Percentiles rank a stretch among this genome's conserved stretches.
phyloP scores from a whole-genome alignment of 2,797 vertebrate species.

The Hoplostethus atlanticus region DNA sequence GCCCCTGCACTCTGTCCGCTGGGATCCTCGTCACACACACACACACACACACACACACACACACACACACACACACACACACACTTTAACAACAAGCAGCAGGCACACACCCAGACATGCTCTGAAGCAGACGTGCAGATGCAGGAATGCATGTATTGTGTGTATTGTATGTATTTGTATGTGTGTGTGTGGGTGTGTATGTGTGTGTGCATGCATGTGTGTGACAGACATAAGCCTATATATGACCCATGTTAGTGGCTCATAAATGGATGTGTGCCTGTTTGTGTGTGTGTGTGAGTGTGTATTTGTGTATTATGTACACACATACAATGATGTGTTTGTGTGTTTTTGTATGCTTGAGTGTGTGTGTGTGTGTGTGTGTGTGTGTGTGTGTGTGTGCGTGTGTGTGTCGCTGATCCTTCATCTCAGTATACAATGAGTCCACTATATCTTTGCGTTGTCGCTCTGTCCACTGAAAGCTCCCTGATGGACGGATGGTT shows the following conservation, averaged over 20 bases:
- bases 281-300: neutral
- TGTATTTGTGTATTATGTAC: neutral
- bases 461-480: neutral
- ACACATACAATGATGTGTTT: too few species aligned
- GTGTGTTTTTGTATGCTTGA: too few species aligned
- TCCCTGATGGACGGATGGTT: conserved; percentile 38
- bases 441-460: conserved; percentile 42
- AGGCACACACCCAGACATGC: too few species aligned
- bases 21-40: conserved; percentile 36
- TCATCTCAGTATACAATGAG: conserved; percentile 51
- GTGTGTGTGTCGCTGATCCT: conserved; percentile 20
- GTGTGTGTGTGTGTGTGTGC: neutral
- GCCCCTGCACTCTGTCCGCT: conserved; percentile 14
- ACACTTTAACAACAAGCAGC: too few species aligned
- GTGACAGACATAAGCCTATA: too few species aligned
- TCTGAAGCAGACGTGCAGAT: neutral
- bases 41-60: conserved; percentile 16
- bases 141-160: neutral
- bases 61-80: neutral
- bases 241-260: too few species aligned
- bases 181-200: too few species aligned
- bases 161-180: too few species aligned
- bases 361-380: too few species aligned
- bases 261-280: too few species aligned
- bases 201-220: too few species aligned